A percentile compares a stretch with the other conserved stretches of the same genome.
Conservation (phyloP, 2,888 invertebrate genomes). For the Piscicola geometra region DNA sequence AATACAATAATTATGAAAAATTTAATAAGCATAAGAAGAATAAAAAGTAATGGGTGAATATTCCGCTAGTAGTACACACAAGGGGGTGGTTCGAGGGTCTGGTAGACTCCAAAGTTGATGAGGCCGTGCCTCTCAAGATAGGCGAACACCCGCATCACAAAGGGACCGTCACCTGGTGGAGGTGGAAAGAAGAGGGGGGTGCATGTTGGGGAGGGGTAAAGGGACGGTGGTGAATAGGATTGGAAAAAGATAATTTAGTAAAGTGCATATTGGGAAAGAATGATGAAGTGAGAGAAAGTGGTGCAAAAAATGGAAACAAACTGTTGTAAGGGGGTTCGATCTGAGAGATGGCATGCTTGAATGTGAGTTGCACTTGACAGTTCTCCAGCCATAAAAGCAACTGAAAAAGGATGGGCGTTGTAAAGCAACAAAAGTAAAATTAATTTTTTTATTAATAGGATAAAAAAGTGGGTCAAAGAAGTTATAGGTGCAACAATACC, state of each 20-base stretch:
- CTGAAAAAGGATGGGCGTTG: conserved; percentile 47
- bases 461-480: neutral
- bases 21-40: too few species aligned
- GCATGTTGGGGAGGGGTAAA: neutral
- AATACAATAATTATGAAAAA: too few species aligned
- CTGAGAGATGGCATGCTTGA: conserved; percentile 73
- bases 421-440: too few species aligned
- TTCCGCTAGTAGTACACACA: too few species aligned
- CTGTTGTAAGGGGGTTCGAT: conserved; percentile 85
- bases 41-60: too few species aligned
- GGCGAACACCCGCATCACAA: conserved; percentile 78
- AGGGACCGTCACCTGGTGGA: conserved; percentile 68
- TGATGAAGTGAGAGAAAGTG: neutral
- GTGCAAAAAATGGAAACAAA: conserved; percentile 36
- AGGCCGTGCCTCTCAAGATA: conserved; percentile 92
- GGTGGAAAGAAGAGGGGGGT: neutral
- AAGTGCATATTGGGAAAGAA: neutral
- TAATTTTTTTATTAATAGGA: too few species aligned
- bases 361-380: conserved; percentile 81
- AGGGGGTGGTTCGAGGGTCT: conserved; percentile 66
- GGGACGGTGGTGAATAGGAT: neutral
- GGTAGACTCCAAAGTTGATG: conserved; percentile 95
- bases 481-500: conserved; percentile 54
- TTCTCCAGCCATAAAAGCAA: conserved; percentile 92
- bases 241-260: neutral